Evolutionary conservation across 1,140 invertebrate genomes (phyloP).

Genomic region (Anagrus nilaparvatae): DNA sequence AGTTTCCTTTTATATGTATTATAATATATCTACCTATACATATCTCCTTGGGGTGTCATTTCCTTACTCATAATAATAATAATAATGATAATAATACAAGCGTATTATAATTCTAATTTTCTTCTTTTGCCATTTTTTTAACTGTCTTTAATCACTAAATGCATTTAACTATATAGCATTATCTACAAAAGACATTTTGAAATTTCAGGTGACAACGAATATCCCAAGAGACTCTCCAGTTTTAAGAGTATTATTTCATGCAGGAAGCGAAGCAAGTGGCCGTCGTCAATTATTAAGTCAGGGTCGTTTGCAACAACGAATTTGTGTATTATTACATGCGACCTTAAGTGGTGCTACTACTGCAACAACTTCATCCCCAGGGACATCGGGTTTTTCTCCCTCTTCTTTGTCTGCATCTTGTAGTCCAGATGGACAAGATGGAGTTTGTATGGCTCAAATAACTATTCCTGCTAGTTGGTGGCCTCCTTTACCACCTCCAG

Average conservation of each 20-base stretch:
- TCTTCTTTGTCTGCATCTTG: conserved; percentile 66
- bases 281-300: conserved; percentile 43
- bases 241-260: conserved; percentile 79
- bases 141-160: no score
- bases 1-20: no score
- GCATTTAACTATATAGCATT: no score
- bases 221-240: conserved; percentile 78
- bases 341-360: conserved; percentile 35
- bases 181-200: neutral
- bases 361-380: neutral
- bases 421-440: conserved; percentile 78
- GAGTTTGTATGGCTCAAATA: conserved; percentile 76
- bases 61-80: no score
- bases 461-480: conserved; percentile 80
- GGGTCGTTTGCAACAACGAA: conserved; percentile 47
- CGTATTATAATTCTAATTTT: no score
- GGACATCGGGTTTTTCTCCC: conserved; percentile 4
- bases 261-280: conserved; percentile 64
- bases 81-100: no score
- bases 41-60: no score
- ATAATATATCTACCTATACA: no score
- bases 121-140: no score
- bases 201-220: conserved; percentile 44
- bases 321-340: conserved; percentile 67
- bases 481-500: conserved; percentile 57